Evolutionary conservation across 2,113 vertebrate genomes (phyloP).

Genomic region (Tyrannus savana): DNA sequence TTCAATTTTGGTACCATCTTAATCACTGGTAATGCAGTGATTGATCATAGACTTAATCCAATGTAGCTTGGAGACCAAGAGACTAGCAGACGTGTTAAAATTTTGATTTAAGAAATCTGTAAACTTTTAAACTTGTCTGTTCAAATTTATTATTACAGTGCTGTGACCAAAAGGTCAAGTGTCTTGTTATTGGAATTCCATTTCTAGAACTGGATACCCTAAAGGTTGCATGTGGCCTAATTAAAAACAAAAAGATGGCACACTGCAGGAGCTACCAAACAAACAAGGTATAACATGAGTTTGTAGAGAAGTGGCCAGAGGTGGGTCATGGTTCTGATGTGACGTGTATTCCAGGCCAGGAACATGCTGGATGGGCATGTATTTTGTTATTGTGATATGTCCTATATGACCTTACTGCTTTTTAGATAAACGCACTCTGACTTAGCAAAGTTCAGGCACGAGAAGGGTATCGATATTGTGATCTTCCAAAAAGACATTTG

Average conservation of each 20-base stretch:
- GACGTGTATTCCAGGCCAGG: background rate
- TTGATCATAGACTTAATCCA: background rate
- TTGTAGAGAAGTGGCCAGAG: background rate
- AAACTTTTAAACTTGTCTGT: background rate
- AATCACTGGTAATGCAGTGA: background rate
- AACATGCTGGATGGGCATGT: background rate
- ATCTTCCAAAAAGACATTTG: background rate
- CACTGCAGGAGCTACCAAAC: background rate
- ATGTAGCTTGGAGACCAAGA: background rate
- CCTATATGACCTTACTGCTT: background rate
- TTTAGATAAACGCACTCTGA: background rate
- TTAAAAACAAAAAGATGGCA: background rate
- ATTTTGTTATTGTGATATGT: background rate
- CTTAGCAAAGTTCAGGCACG: background rate
- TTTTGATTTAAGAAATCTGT: background rate
- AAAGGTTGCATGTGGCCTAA: background rate
- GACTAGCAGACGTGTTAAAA: background rate
- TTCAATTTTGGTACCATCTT: background rate
- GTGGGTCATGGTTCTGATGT: background rate
- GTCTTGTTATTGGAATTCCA: background rate
- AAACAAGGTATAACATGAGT: background rate
- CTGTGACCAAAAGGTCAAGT: background rate
- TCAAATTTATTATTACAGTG: background rate
- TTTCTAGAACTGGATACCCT: background rate
- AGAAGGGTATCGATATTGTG: rapidly evolving